These are phyloP conservation scores for Copidosoma aretas DNA, from an alignment of 2,888 invertebrate species.

Conservation along the genomic window DNA sequence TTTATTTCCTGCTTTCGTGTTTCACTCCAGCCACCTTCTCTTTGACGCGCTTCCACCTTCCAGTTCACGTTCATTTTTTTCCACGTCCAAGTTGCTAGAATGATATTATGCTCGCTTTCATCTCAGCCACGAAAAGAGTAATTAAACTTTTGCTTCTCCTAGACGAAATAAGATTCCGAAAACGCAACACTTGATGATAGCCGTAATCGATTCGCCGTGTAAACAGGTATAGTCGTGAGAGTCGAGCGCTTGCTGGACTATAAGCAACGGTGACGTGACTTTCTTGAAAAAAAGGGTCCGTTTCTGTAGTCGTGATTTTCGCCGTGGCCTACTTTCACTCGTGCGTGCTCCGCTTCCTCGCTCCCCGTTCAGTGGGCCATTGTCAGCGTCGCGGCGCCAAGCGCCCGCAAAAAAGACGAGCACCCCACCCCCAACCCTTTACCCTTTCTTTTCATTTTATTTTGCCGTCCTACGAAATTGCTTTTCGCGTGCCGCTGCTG, in stretches of 20 bases:
- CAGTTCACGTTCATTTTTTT: no score
- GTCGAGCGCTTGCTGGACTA: no score
- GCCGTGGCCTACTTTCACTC: neutral
- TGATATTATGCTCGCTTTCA: constrained; percentile 35
- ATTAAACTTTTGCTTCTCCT: no score
- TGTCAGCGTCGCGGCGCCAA: constrained; percentile 1
- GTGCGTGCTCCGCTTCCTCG: neutral
- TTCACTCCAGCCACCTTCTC: constrained; percentile 5
- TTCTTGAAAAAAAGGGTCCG: neutral
- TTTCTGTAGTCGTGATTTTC: neutral
- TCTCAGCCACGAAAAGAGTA: constrained; percentile 7
- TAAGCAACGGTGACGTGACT: no score
- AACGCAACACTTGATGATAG: no score
- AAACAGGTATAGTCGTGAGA: no score
- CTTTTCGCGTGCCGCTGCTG: constrained; percentile 18
- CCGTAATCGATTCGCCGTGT: no score
- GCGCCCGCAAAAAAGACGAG: constrained; percentile 31
- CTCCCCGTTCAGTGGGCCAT: neutral
- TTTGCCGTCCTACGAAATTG: constrained; percentile 25
- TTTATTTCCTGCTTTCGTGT: constrained; percentile 7
- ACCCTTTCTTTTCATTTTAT: constrained; percentile 17
- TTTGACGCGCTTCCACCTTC: constrained; percentile 10
- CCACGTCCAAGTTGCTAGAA: constrained; percentile 3
- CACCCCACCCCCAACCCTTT: constrained; percentile 1
- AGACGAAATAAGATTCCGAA: no score